Evolutionary conservation across 2,797 vertebrate genomes (phyloP), one percentile per base, ranked within the genome.

Genomic region (Hipposideros larvatus): DNA sequence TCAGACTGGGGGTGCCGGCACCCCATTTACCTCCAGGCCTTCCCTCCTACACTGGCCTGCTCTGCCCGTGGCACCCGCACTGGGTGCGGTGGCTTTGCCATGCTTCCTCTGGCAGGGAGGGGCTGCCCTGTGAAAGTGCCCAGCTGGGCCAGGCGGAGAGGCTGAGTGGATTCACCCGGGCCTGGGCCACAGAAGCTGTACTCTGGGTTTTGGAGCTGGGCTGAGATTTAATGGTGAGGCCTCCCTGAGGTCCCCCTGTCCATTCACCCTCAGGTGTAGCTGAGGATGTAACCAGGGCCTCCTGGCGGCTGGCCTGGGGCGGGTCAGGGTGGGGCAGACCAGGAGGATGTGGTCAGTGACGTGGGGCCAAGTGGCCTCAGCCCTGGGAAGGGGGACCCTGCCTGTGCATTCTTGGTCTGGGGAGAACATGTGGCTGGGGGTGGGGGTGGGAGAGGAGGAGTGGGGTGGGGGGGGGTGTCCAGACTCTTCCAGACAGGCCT

Each of bases 341-440:
- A 2, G 68, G 66, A 92, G 75, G 78, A 46, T 80, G 24, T 95
- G 90, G 37, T 73, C 91, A 43, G 26, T n/a, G 48, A 84, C 41
- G 51, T 34, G 18, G 18, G 66, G 66, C n/a, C 43, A 19, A 28
- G 53, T 18, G 18, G 24, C 73, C 68, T 15, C 34, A 57, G 21
- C 15, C 26, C 84, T 41, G 37, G 37, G 63, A 78, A 94, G 92
- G 88, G n/a, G 70, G 34, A 59, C 91, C n/a, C 24, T 34, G n/a
- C 51, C 24, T 24, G 11, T 10, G 5, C 1, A 7, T 37, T 43
- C 37, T 24, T n/a, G 55, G 66, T 41, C 37, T 82, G 84, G 51
- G 59, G 21, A 71, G 65, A 70, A 74, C 37, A 13, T 3, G 19
- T 41, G 7, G 53, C 53, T 14, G 5, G 19, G 79, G 19, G 43